These are phyloP conservation scores for Musca vetustissima DNA, from an alignment of 1,140 invertebrate species.

Conservation along the genomic window DNA sequence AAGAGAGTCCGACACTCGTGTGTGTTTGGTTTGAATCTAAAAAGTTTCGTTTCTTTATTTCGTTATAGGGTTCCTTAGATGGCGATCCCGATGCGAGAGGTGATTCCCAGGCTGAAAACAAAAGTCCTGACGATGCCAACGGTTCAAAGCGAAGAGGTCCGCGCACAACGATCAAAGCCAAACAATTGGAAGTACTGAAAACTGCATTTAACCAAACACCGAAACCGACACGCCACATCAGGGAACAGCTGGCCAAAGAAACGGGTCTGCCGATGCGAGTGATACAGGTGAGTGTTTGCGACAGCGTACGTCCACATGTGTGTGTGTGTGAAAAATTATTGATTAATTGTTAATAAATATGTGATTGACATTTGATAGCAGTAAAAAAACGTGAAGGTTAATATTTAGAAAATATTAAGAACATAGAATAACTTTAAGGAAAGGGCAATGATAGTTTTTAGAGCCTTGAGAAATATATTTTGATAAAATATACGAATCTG, in stretches of 20 bases:
- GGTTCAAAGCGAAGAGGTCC: conserved; percentile 94
- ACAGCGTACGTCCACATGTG: too few species aligned
- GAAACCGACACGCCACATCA: conserved; percentile 97
- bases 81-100: conserved; percentile 78
- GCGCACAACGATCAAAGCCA: conserved; percentile 98
- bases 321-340: too few species aligned
- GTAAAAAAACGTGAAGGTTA: too few species aligned
- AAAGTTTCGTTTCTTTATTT: not conserved
- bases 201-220: conserved; percentile 97
- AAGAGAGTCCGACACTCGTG: too few species aligned
- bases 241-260: conserved; percentile 98
- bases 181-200: conserved; percentile 95
- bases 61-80: conserved; percentile 73
- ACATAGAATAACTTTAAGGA: too few species aligned
- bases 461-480: too few species aligned
- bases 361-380: too few species aligned
- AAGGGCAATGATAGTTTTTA: too few species aligned
- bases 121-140: conserved; percentile 87
- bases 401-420: too few species aligned
- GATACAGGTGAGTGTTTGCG: conserved; percentile 84
- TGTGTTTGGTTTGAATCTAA: too few species aligned
- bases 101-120: conserved; percentile 86
- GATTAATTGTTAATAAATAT: too few species aligned
- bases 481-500: too few species aligned
- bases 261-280: conserved; percentile 99